phyloP scores from a whole-genome alignment of 2,888 invertebrate species.

The Caenorhabditis drosophilae region DNA sequence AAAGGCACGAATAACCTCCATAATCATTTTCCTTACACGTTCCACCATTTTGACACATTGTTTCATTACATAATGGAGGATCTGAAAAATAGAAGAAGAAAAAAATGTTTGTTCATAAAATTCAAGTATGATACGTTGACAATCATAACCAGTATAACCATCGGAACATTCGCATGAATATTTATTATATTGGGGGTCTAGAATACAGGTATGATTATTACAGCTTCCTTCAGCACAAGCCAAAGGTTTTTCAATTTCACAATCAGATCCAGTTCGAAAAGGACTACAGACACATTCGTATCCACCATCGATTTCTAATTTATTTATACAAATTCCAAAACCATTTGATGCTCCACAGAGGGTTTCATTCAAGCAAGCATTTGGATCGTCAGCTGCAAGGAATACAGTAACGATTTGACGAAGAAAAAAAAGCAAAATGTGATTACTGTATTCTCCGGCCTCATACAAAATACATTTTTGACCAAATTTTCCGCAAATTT shows the following conservation, averaged over 20 bases:
- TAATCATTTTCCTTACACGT: constrained; percentile 29
- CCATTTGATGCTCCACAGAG: constrained; percentile 5
- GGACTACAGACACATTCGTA: constrained; percentile 21
- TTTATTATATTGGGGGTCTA: constrained; percentile 10
- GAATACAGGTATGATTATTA: constrained; percentile 22
- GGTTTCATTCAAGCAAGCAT: background rate
- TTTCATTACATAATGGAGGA: constrained; percentile 5
- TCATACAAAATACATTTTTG: constrained; percentile 17
- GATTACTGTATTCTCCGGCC: no score
- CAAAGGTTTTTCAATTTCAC: constrained; percentile 4
- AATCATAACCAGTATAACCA: constrained; percentile 7
- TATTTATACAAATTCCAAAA: constrained; percentile 17
- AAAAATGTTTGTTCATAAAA: no score
- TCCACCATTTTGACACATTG: constrained; percentile 26
- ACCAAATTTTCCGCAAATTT: constrained; percentile 17
- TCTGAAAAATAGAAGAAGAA: constrained; percentile 10
- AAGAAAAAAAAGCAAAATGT: no score
- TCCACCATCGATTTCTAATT: constrained; percentile 2
- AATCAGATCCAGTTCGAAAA: constrained; percentile 14
- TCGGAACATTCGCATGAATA: constrained; percentile 10
- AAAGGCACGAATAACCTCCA: constrained; percentile 26
- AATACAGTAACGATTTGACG: background rate
- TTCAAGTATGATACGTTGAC: no score
- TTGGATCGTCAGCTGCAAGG: constrained; percentile 16
- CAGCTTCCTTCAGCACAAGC: constrained; percentile 29